These are phyloP conservation scores for Labrus mixtus DNA, from an alignment of 2,113 vertebrate genomes.

Conservation along the genomic window DNA sequence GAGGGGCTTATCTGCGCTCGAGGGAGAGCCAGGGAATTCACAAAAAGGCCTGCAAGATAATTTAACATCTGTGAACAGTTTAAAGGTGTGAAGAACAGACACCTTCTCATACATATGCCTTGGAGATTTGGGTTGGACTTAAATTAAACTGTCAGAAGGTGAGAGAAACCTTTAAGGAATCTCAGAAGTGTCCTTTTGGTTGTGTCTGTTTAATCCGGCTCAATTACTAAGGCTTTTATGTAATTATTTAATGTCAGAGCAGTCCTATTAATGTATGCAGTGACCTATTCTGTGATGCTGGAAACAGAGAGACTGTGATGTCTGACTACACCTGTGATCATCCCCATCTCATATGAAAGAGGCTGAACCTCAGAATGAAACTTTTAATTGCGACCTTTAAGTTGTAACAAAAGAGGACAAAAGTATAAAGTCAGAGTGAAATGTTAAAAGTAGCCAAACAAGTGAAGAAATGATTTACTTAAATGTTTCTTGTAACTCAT, in stretches of 20 bases:
- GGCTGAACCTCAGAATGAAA: slow-evolving; percentile 21
- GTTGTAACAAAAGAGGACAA: slow-evolving; percentile 10
- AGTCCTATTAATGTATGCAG: slow-evolving; percentile 51
- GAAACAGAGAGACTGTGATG: slow-evolving; percentile 11
- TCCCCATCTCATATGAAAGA: slow-evolving; percentile 14
- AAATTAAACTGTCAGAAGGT: slow-evolving; percentile 34
- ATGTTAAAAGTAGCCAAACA: neutral
- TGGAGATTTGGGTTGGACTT: slow-evolving; percentile 8
- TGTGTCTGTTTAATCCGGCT: slow-evolving; percentile 24
- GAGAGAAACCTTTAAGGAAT: slow-evolving; percentile 34
- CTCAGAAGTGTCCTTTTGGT: slow-evolving; percentile 19
- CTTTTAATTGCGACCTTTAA: slow-evolving; percentile 35
- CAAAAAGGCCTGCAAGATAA: slow-evolving; percentile 67
- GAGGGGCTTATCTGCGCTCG: slow-evolving; percentile 50
- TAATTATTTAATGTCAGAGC: slow-evolving; percentile 50
- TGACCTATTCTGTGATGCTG: slow-evolving; percentile 59
- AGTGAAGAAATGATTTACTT: too few relatives aligned
- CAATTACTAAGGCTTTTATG: slow-evolving; percentile 25
- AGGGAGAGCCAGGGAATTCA: slow-evolving; percentile 68
- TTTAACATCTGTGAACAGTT: slow-evolving; percentile 42
- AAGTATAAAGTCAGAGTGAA: neutral
- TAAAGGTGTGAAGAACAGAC: slow-evolving; percentile 24
- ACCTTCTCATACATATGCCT: neutral
- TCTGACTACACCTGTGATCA: slow-evolving; percentile 38
- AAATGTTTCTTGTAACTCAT: neutral